Evolutionary conservation across 2,888 invertebrate genomes (phyloP).

Genomic region (Drosophila limbata): DNA sequence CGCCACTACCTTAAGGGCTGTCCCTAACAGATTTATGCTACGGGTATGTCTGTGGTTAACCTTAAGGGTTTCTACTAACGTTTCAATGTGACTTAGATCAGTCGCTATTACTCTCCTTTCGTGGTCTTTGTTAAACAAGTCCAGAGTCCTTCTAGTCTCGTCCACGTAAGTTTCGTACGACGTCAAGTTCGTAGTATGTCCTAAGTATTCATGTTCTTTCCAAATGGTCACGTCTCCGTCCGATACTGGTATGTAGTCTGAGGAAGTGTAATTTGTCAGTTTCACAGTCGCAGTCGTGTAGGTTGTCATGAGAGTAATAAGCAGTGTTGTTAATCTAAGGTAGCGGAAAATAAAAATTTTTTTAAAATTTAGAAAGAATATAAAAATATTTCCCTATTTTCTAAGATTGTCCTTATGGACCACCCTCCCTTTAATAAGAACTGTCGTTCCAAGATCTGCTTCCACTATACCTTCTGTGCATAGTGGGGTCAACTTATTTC

Average conservation of each 20-base stretch:
- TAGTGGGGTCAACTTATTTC: too few species aligned
- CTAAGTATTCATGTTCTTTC: conserved; percentile 24
- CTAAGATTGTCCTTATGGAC: too few species aligned
- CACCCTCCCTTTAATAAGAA: too few species aligned
- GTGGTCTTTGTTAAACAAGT: conserved; percentile 7
- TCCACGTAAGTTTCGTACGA: conserved; percentile 18
- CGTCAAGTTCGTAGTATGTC: conserved; percentile 24
- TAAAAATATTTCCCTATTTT: too few species aligned
- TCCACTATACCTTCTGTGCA: too few species aligned
- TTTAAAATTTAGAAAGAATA: too few species aligned
- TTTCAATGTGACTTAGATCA: conserved; percentile 3
- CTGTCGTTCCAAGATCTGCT: too few species aligned
- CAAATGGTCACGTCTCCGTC: conserved; percentile 26
- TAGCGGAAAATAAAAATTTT: too few species aligned
- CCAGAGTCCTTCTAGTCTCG: conserved; percentile 11
- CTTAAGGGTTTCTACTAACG: conserved; percentile 11
- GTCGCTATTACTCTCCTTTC: neutral
- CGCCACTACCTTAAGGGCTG: conserved; percentile 10
- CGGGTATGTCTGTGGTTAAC: conserved; percentile 11
- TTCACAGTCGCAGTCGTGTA: neutral
- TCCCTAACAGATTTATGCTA: conserved; percentile 16
- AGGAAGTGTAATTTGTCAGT: neutral
- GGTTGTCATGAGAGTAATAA: too few species aligned
- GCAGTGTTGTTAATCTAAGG: too few species aligned
- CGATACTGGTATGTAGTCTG: neutral